These are phyloP conservation scores for Siniperca knerii DNA, from an alignment of 2,113 vertebrate genomes.

Conservation along the genomic window DNA sequence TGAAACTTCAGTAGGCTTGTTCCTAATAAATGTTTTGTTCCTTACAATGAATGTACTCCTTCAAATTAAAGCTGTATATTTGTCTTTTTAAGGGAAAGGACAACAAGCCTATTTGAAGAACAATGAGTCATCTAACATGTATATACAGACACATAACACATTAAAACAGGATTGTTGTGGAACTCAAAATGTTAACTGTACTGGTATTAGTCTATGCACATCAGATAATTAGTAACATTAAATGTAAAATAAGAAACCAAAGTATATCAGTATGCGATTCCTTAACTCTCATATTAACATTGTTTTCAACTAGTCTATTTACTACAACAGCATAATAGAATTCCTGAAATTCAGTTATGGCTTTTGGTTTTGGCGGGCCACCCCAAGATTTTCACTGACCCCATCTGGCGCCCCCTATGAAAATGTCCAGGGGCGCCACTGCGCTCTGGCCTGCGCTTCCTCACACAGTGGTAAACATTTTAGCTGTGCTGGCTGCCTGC, in stretches of 20 bases:
- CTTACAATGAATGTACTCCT: no score
- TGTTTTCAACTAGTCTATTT: background rate
- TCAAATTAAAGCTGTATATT: no score
- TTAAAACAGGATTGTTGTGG: background rate
- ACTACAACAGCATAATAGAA: background rate
- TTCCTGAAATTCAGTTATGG: background rate
- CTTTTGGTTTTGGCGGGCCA: background rate
- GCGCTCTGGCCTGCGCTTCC: no score
- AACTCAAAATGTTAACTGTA: constrained; percentile 5
- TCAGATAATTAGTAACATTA: background rate
- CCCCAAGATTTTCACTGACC: background rate
- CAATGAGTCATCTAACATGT: no score
- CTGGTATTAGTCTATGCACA: background rate
- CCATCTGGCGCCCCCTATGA: no score
- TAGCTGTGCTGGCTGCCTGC: no score
- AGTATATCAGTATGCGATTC: background rate
- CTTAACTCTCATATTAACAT: background rate
- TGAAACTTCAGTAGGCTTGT: no score
- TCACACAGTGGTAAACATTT: no score
- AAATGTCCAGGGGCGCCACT: no score
- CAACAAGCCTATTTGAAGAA: no score
- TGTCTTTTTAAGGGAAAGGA: no score
- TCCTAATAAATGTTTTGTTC: no score
- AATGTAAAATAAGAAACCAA: background rate
- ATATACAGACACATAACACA: background rate